Conservation (phyloP, 2,113 vertebrate genomes). For the Falco punctatus region DNA sequence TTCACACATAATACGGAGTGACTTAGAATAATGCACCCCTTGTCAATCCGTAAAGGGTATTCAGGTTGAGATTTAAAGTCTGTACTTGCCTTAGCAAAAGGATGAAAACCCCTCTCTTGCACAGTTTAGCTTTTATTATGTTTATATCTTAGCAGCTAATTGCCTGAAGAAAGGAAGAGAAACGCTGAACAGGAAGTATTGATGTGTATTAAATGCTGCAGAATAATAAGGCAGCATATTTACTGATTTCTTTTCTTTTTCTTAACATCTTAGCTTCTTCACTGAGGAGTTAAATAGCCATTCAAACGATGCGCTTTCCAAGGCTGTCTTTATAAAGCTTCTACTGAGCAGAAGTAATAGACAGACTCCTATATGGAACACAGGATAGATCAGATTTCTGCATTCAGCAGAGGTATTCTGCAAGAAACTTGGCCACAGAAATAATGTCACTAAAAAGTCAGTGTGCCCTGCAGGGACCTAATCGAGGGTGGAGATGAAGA, state of each 20-base stretch:
- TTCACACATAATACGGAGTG: constrained; percentile 60
- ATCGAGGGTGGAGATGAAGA: constrained; percentile 22
- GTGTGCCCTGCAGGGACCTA: constrained; percentile 1
- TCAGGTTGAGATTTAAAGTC: constrained; percentile 52
- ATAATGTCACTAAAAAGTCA: constrained; percentile 29
- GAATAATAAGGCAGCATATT: constrained; percentile 19
- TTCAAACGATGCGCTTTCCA: neutral
- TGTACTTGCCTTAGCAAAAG: constrained; percentile 24
- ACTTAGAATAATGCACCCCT: constrained; percentile 60
- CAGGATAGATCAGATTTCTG: neutral
- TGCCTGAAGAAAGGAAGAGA: constrained; percentile 47
- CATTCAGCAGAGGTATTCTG: neutral
- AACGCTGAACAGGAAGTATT: neutral
- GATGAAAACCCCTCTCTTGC: constrained; percentile 22
- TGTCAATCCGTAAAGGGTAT: constrained; percentile 59
- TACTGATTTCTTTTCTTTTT: constrained; percentile 36
- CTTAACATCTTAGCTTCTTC: constrained; percentile 14
- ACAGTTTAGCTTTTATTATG: constrained; percentile 63
- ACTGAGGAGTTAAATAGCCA: constrained; percentile 18
- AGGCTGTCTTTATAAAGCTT: constrained; percentile 3
- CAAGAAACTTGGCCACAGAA: neutral
- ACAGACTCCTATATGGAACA: neutral
- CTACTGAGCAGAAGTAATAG: neutral
- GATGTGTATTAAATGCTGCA: constrained; percentile 33
- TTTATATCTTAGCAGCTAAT: constrained; percentile 56